phyloP scores from a whole-genome alignment of 2,797 vertebrate species.

The Myotis planiceps region DNA sequence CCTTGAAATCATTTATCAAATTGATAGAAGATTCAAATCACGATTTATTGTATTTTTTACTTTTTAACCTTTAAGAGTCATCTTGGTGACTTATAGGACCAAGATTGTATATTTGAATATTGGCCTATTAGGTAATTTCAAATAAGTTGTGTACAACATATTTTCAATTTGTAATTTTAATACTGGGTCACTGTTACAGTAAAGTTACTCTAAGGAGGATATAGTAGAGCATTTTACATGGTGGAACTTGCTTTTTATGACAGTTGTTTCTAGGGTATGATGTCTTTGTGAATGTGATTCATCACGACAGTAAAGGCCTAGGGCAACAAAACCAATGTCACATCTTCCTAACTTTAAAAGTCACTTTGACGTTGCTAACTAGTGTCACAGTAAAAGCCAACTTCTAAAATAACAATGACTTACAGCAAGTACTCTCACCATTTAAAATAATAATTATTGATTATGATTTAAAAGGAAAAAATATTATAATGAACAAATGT shows the following conservation, averaged over 20 bases:
- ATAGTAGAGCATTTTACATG: slow-evolving; percentile 34
- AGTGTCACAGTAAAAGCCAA: not conserved
- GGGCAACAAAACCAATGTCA: slow-evolving; percentile 39
- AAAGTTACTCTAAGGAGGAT: slow-evolving; percentile 61
- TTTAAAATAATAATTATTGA: not conserved
- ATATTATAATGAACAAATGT: not conserved
- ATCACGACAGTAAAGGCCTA: slow-evolving; percentile 64
- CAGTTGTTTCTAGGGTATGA: slow-evolving; percentile 57
- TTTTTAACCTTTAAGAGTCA: slow-evolving; percentile 65
- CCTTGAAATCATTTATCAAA: not conserved
- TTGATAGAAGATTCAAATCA: slow-evolving; percentile 48
- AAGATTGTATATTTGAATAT: slow-evolving; percentile 47
- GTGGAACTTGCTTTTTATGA: slow-evolving; percentile 63
- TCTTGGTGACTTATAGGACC: slow-evolving; percentile 50
- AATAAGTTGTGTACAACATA: slow-evolving; percentile 59
- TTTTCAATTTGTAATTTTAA: slow-evolving; percentile 60
- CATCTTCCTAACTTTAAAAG: slow-evolving; percentile 46
- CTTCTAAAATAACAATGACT: not conserved
- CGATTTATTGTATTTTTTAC: slow-evolving; percentile 66
- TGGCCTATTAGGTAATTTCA: slow-evolving; percentile 56
- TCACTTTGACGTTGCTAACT: slow-evolving; percentile 57
- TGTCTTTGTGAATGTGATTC: slow-evolving; percentile 70
- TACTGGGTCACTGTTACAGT: slow-evolving; percentile 45
- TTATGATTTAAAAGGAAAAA: slow-evolving; percentile 47
- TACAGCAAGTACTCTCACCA: not conserved